Conservation (phyloP, 2,113 vertebrate genomes). For the Xyliphius kryptos region DNA sequence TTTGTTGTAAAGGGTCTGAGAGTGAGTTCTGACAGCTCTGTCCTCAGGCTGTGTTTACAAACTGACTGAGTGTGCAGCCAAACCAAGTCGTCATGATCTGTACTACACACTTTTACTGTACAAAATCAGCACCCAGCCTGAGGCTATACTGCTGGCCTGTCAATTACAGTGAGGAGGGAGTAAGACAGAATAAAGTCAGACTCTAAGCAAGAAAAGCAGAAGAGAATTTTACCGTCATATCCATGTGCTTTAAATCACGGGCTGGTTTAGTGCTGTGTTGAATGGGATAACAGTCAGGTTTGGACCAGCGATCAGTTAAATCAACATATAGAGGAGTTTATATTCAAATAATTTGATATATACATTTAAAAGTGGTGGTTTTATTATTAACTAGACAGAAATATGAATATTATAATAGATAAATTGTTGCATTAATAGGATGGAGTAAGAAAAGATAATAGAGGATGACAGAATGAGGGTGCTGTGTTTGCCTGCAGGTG, state of each 20-base stretch:
- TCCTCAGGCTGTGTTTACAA: slow-evolving; percentile 32
- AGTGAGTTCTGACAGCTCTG: slow-evolving; percentile 32
- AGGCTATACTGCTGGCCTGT: slow-evolving; percentile 5
- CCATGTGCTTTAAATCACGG: no score
- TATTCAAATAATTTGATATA: no score
- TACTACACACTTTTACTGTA: slow-evolving; percentile 26
- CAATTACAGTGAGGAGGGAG: not conserved
- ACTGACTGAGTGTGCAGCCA: slow-evolving; percentile 12
- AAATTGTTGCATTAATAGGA: slow-evolving; percentile 2
- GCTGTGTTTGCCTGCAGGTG: slow-evolving; percentile 33
- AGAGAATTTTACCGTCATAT: no score
- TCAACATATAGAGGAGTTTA: no score
- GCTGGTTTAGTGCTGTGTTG: no score
- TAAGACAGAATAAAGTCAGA: slow-evolving; percentile 17
- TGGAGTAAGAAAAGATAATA: slow-evolving; percentile 34
- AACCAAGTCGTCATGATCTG: slow-evolving; percentile 11
- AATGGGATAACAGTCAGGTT: no score
- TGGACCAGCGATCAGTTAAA: no score
- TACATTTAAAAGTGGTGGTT: no score
- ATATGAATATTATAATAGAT: not conserved
- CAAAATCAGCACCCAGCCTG: slow-evolving; percentile 7
- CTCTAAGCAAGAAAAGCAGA: no score
- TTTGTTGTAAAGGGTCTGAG: slow-evolving; percentile 28
- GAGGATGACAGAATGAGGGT: slow-evolving; percentile 54
- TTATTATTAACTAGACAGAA: no score